phyloP scores from a whole-genome alignment of 2,888 invertebrate species.

The Megalurothrips usitatus region DNA sequence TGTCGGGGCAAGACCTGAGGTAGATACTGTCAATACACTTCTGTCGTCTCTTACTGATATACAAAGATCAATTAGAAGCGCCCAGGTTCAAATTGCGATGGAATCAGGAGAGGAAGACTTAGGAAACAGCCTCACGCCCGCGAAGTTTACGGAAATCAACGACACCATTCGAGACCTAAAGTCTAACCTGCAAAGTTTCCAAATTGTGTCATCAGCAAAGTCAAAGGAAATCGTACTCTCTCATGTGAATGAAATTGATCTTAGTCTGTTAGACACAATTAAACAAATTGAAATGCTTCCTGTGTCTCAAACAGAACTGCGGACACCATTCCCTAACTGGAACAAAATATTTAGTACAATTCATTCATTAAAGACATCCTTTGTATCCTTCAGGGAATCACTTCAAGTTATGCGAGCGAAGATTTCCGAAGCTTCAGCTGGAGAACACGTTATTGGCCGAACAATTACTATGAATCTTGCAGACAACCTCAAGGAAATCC shows the following conservation, averaged over 20 bases:
- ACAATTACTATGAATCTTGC: not conserved
- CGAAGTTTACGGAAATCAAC: not conserved
- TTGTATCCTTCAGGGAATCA: not conserved
- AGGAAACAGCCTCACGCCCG: not conserved
- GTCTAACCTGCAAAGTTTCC: not conserved
- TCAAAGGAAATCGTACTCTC: not conserved
- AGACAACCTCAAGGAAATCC: not conserved
- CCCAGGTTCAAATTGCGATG: not conserved
- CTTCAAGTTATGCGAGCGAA: not conserved
- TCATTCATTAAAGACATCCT: not conserved
- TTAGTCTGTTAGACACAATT: not conserved
- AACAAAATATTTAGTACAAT: not conserved
- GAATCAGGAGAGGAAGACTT: constrained; percentile 6
- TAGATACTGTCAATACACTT: not conserved
- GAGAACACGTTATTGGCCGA: not conserved
- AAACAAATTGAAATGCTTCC: not conserved
- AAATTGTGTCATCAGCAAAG: not conserved
- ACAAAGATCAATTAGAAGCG: not conserved
- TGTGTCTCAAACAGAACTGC: not conserved
- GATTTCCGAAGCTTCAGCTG: not conserved
- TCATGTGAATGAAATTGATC: not conserved
- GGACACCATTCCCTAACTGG: not conserved
- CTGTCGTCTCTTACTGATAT: not conserved
- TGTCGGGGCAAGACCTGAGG: not conserved
- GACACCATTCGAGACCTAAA: not conserved